phyloP scores from a whole-genome alignment of 2,797 vertebrate genomes.

The Diplodus sargus region DNA sequence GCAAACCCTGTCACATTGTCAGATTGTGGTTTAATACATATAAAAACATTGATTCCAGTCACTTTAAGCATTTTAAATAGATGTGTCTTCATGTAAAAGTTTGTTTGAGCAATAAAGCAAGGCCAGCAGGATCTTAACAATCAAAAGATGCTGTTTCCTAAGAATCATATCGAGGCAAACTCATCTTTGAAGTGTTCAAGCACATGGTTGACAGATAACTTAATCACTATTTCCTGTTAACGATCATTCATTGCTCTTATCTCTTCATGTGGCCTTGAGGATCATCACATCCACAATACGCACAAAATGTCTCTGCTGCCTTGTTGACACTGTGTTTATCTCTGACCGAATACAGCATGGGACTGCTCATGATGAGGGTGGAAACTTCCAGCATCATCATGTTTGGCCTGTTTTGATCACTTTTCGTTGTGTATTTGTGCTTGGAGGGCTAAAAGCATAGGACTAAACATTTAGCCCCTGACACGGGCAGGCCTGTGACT shows the following conservation, averaged over 20 bases:
- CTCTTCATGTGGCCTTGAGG: slow-evolving; percentile 61
- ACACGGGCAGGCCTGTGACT: slow-evolving; percentile 76
- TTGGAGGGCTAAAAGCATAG: slow-evolving; percentile 85
- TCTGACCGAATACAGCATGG: slow-evolving; percentile 62
- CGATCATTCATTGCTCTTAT: slow-evolving; percentile 59
- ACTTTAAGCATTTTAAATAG: slow-evolving; percentile 1
- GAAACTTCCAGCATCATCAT: slow-evolving; percentile 76
- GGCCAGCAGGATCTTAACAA: slow-evolving; percentile 1
- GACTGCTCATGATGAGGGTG: slow-evolving; percentile 68
- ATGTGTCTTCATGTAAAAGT: slow-evolving; percentile 3
- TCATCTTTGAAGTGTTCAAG: slow-evolving; percentile 44
- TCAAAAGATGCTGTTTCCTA: slow-evolving; percentile 10
- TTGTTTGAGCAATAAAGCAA: slow-evolving; percentile 3
- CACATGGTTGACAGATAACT: slow-evolving; percentile 46
- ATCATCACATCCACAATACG: slow-evolving; percentile 63
- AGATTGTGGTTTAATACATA: not conserved
- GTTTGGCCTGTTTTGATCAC: slow-evolving; percentile 63
- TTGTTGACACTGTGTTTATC: slow-evolving; percentile 76
- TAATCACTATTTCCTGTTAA: slow-evolving; percentile 28
- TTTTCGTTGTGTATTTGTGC: slow-evolving; percentile 53
- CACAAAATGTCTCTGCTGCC: slow-evolving; percentile 65
- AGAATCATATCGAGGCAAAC: slow-evolving; percentile 14
- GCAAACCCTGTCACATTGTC: not conserved
- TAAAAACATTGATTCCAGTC: not conserved
- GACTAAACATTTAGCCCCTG: slow-evolving; percentile 90